Conservation (phyloP, 30 jellyfish, hydroid and myxozoan species). For the Morbakka virulenta region DNA sequence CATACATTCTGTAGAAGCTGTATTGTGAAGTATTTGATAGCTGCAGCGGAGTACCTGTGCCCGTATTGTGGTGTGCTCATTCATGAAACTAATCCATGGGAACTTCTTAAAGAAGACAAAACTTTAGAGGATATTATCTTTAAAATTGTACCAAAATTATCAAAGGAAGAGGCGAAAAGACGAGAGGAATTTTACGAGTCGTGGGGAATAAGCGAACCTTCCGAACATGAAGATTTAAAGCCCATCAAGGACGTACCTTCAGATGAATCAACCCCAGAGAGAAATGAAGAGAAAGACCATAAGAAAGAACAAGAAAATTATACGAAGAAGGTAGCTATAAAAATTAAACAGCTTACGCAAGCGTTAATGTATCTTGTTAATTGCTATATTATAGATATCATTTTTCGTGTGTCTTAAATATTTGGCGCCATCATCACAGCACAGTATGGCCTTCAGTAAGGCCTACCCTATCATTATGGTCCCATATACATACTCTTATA, state of each 20-base stretch:
- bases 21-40: conserved; percentile 72
- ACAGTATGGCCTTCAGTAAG: no score
- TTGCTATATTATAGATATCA: no score
- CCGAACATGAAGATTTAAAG: background rate
- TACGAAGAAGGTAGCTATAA: no score
- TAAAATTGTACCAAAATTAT: conserved; percentile 78
- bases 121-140: conserved; percentile 79
- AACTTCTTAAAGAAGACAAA: conserved; percentile 83
- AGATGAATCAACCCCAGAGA: background rate
- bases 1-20: conserved; percentile 96
- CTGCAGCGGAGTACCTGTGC: conserved; percentile 73
- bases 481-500: no score
- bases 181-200: conserved; percentile 50
- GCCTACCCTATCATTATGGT: no score
- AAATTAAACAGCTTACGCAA: no score
- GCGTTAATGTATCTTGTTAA: no score
- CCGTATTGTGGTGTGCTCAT: conserved; percentile 80
- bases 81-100: conserved; percentile 99
- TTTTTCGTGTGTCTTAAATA: no score
- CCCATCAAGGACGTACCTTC: background rate
- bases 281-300: background rate
- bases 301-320: background rate
- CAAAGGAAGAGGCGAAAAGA: conserved; percentile 65
- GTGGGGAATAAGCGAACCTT: conserved; percentile 29
- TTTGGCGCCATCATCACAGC: no score